Conservation (phyloP, 2,888 invertebrate genomes). For the Dusona sp. region DNA sequence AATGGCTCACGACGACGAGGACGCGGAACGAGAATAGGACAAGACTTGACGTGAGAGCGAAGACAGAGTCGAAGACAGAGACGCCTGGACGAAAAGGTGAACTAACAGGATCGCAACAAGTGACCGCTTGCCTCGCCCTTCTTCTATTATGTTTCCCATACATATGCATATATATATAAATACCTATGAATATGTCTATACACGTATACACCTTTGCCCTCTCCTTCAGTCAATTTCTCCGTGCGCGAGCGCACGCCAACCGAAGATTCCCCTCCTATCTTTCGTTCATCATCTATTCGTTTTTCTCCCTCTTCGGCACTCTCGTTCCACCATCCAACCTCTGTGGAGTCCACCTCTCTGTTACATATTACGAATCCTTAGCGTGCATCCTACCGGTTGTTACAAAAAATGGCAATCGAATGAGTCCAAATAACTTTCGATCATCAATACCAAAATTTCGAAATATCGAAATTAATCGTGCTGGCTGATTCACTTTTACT, state of each 20-base stretch:
- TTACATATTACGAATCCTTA: conserved; percentile 10
- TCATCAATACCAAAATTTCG: neutral
- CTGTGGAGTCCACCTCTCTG: neutral
- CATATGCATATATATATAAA: neutral
- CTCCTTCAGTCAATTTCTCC: conserved; percentile 57
- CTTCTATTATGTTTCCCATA: conserved; percentile 76
- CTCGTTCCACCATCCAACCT: conserved; percentile 24
- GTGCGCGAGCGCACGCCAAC: conserved; percentile 38
- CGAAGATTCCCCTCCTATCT: conserved; percentile 40
- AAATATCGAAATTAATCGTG: neutral
- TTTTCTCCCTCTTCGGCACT: conserved; percentile 38
- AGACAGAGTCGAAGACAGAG: conserved; percentile 66
- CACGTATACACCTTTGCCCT: conserved; percentile 32
- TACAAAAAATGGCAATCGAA: neutral
- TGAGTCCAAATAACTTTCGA: neutral
- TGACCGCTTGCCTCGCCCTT: conserved; percentile 80
- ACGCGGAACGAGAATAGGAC: conserved; percentile 53
- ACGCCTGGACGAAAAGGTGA: conserved; percentile 78
- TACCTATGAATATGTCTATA: conserved; percentile 2
- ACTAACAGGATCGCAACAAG: conserved; percentile 83
- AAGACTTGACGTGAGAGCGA: conserved; percentile 35
- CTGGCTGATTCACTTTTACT: neutral
- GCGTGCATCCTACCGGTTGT: neutral
- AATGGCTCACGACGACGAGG: conserved; percentile 57
- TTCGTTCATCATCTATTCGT: conserved; percentile 34